These are phyloP conservation scores for Hirtodrosophila trivittata DNA, from an alignment of 2,888 invertebrate species.

Conservation along the genomic window DNA sequence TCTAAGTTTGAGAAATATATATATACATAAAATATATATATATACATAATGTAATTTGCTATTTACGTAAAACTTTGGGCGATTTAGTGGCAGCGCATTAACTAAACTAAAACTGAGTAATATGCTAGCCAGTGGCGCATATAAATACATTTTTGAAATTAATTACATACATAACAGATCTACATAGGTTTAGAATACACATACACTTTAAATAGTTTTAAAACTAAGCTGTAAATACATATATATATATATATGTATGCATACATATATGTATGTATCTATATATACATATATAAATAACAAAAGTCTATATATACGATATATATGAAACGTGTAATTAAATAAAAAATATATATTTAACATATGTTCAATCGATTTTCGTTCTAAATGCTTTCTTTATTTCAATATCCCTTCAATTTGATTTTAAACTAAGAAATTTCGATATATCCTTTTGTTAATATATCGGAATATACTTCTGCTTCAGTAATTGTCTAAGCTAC, in stretches of 20 bases:
- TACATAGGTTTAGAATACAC: constrained; percentile 61
- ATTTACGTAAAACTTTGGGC: constrained; percentile 43
- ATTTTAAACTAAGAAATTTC: too few species aligned
- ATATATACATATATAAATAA: constrained; percentile 43
- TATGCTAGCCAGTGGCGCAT: constrained; percentile 41
- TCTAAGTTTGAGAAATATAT: constrained; percentile 46
- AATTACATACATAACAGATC: constrained; percentile 63
- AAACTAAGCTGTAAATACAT: constrained; percentile 67
- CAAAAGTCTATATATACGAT: constrained; percentile 71
- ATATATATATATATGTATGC: constrained; percentile 17
- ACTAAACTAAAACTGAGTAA: constrained; percentile 40
- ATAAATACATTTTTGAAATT: constrained; percentile 62
- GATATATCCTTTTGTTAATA: too few species aligned
- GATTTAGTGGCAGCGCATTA: constrained; percentile 38
- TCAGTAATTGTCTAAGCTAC: too few species aligned
- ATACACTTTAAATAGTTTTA: constrained; percentile 67
- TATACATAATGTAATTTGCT: constrained; percentile 43
- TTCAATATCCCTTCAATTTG: background rate
- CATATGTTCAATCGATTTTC: constrained; percentile 46
- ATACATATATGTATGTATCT: constrained; percentile 4
- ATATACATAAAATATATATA: constrained; percentile 13
- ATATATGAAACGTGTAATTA: constrained; percentile 74
- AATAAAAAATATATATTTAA: constrained; percentile 72
- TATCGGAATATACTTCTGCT: too few species aligned
- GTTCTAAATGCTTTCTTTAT: background rate